These are phyloP conservation scores for Gallirallus australis DNA, from an alignment of 2,797 vertebrate genomes.

Conservation along the genomic window DNA sequence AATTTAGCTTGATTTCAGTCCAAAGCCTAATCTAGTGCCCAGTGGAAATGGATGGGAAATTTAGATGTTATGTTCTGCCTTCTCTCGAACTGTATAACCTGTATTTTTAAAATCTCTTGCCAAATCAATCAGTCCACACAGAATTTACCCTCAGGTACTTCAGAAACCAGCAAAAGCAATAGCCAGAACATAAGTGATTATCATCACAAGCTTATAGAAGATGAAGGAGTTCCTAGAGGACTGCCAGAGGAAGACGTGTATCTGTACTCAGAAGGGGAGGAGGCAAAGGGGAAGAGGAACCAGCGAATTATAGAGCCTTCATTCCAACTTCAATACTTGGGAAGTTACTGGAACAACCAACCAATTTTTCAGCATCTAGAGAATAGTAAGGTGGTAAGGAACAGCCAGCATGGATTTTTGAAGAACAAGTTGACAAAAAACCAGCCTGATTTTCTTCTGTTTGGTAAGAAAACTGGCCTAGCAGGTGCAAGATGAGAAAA, in stretches of 20 bases:
- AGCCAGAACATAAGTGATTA: neutral
- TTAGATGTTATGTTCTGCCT: neutral
- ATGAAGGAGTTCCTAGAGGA: neutral
- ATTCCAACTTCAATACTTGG: neutral
- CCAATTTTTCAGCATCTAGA: neutral
- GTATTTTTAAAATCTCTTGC: slow-evolving; percentile 24
- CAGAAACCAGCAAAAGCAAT: slow-evolving; percentile 24
- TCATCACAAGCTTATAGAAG: neutral
- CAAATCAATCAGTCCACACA: neutral
- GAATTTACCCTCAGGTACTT: neutral
- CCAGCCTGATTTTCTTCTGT: neutral
- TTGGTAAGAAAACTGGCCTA: neutral
- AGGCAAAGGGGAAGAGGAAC: neutral
- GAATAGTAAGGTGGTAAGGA: neutral
- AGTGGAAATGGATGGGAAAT: neutral
- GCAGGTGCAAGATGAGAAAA: neutral
- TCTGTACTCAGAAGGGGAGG: neutral
- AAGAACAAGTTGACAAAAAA: neutral
- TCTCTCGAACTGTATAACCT: neutral
- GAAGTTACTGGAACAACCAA: neutral
- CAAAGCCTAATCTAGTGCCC: neutral
- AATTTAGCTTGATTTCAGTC: neutral
- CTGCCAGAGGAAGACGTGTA: neutral
- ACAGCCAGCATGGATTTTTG: neutral
- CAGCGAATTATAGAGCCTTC: neutral